Evolutionary conservation across 92 coral and sea anemone genomes (phyloP).

Genomic region (Pocillopora meandrina): DNA sequence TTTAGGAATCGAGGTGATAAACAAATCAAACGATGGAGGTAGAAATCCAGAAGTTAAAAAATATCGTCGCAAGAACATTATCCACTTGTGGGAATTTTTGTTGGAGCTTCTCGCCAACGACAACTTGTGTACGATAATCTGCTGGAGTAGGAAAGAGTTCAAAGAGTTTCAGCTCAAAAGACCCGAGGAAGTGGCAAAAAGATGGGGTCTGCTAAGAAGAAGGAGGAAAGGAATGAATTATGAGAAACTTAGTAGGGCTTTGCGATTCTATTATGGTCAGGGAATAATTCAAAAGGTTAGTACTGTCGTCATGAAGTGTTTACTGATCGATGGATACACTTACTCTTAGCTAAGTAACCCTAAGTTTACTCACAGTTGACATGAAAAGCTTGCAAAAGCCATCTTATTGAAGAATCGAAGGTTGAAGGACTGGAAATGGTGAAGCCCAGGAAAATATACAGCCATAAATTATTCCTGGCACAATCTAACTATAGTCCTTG

Average conservation of each 20-base stretch:
- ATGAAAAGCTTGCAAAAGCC: too few species aligned
- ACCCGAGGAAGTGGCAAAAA: conserved; percentile 84
- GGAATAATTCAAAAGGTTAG: conserved; percentile 88
- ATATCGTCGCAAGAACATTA: conserved; percentile 10
- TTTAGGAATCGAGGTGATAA: too few species aligned
- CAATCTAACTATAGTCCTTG: too few species aligned
- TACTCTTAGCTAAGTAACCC: not conserved
- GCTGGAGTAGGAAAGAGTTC: conserved; percentile 78
- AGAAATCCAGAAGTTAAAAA: too few species aligned
- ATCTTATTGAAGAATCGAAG: too few species aligned
- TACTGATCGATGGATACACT: not conserved
- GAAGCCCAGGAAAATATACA: too few species aligned
- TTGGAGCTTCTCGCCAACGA: conserved; percentile 81
- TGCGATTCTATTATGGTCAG: conserved; percentile 80
- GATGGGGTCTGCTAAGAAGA: conserved; percentile 83
- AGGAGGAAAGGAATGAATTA: conserved; percentile 85
- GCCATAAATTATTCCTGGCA: too few species aligned
- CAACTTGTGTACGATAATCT: conserved; percentile 68
- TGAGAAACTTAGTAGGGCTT: conserved; percentile 86
- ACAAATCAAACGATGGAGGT: too few species aligned
- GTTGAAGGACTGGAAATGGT: too few species aligned
- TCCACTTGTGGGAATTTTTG: conserved; percentile 83
- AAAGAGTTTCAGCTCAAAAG: conserved; percentile 79
- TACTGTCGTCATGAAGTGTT: not conserved
- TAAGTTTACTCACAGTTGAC: not conserved